Evolutionary conservation across 2,888 invertebrate genomes (phyloP).

Genomic region (Agrochola litura): DNA sequence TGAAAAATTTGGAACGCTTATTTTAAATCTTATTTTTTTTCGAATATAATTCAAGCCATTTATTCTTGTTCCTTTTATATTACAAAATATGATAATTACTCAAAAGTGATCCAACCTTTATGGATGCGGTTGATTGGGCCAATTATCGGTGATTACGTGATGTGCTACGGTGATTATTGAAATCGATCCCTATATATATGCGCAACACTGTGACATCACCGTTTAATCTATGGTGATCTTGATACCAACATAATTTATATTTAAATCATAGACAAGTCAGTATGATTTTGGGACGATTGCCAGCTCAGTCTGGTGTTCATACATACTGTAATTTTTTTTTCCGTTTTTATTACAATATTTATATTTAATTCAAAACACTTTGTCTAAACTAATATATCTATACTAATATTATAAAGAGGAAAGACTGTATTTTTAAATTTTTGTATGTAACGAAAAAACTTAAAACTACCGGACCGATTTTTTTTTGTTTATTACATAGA

Average conservation of each 20-base stretch:
- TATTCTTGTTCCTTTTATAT: slow-evolving; percentile 55
- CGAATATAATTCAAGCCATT: slow-evolving; percentile 25
- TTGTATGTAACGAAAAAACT: too few species aligned
- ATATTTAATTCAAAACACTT: too few species aligned
- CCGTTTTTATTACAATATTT: neutral
- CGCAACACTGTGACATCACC: slow-evolving; percentile 59
- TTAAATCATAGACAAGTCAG: neutral
- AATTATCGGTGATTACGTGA: slow-evolving; percentile 61
- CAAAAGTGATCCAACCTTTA: slow-evolving; percentile 66
- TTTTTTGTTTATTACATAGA: too few species aligned
- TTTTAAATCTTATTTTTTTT: slow-evolving; percentile 36
- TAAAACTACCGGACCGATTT: too few species aligned
- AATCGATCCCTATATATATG: slow-evolving; percentile 52
- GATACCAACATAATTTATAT: slow-evolving; percentile 2
- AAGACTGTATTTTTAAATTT: too few species aligned
- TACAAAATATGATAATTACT: slow-evolving; percentile 57
- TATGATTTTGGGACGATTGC: too few species aligned
- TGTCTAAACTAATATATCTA: too few species aligned
- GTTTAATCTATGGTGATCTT: slow-evolving; percentile 19
- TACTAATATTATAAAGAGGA: too few species aligned
- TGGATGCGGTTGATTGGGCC: slow-evolving; percentile 62
- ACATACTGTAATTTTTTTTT: neutral
- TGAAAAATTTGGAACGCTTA: slow-evolving; percentile 47
- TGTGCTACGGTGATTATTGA: slow-evolving; percentile 48
- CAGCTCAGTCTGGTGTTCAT: neutral